Conservation (phyloP, 2,113 vertebrate species). For the Hyaena hyaena region DNA sequence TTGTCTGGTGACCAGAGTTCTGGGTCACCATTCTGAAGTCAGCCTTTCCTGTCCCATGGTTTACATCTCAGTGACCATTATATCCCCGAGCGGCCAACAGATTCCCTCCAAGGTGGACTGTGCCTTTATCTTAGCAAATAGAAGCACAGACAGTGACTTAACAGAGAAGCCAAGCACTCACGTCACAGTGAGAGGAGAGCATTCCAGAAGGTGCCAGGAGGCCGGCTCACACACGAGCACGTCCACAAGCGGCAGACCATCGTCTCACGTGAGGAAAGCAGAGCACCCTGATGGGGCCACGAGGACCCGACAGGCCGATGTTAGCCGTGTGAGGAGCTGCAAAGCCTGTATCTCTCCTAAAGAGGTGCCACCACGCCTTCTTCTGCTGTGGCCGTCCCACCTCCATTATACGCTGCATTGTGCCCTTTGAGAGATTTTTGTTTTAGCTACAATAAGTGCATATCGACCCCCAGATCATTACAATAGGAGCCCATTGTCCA, state of each 20-base stretch:
- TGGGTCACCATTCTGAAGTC: not conserved
- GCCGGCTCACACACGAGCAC: accelerated
- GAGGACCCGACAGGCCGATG: not conserved
- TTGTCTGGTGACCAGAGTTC: not conserved
- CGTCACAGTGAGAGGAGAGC: not conserved
- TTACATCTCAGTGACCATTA: not conserved
- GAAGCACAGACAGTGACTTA: not conserved
- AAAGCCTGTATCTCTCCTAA: too few species aligned
- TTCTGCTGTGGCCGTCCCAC: accelerated
- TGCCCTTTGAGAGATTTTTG: not conserved
- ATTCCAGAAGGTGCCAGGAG: accelerated
- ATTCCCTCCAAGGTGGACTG: not conserved
- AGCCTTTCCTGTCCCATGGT: not conserved
- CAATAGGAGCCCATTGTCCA: not conserved
- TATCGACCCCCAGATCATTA: not conserved
- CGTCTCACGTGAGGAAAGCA: accelerated
- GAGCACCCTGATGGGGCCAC: accelerated
- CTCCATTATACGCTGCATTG: not conserved
- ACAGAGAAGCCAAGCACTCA: not conserved
- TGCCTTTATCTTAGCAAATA: not conserved
- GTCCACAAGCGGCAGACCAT: not conserved
- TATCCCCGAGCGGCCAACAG: not conserved
- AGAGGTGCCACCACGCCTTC: accelerated
- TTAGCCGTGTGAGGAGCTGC: accelerated
- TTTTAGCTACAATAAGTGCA: not conserved